Evolutionary conservation across 1,140 invertebrate species (phyloP).

Genomic region (Teleogryllus occipitalis): DNA sequence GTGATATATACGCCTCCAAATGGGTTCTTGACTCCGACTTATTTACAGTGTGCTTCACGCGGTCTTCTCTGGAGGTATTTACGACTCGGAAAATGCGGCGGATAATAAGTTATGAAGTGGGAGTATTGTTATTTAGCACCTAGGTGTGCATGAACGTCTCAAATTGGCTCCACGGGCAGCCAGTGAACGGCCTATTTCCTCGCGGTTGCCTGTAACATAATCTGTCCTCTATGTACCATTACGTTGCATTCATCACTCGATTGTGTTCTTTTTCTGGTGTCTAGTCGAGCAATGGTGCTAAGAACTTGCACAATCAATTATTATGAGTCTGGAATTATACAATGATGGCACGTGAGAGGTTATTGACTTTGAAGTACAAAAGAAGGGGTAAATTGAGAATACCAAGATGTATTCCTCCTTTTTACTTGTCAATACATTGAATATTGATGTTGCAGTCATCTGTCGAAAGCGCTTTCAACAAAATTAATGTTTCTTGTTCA

Average conservation of each 20-base stretch:
- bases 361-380: too few species aligned
- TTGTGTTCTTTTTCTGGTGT: not conserved
- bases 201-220: not conserved
- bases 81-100: not conserved
- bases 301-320: too few species aligned
- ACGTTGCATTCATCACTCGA: not conserved
- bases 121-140: slow-evolving; percentile 4
- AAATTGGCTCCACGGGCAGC: not conserved
- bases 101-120: slow-evolving; percentile 5
- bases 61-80: not conserved
- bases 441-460: too few species aligned
- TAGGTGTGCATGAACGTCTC: not conserved
- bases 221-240: not conserved
- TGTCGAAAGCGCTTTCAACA: too few species aligned
- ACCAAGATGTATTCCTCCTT: too few species aligned
- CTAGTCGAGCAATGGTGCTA: too few species aligned
- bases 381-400: too few species aligned
- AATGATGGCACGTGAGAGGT: too few species aligned
- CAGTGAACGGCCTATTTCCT: not conserved
- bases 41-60: slow-evolving; percentile 1
- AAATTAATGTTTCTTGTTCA: too few species aligned
- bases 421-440: too few species aligned
- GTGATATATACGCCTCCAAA: not conserved
- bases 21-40: not conserved
- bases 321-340: too few species aligned